phyloP scores from a whole-genome alignment of 2,888 invertebrate genomes.

The Pristionchus maxplancki region DNA sequence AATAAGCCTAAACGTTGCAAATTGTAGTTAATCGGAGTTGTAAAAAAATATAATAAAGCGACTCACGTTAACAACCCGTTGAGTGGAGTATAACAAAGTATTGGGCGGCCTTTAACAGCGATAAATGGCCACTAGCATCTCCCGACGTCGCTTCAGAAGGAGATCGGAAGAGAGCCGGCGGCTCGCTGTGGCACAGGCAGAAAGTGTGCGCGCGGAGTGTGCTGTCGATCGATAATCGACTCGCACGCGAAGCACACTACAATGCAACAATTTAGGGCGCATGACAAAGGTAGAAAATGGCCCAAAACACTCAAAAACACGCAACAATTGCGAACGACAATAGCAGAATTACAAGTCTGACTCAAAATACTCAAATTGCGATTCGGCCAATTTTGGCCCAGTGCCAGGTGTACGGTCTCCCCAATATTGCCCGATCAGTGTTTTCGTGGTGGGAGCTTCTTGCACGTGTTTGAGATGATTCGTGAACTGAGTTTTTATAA shows the following conservation, averaged over 20 bases:
- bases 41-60: neutral
- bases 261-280: neutral
- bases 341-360: neutral
- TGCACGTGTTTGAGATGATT: neutral
- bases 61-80: slow-evolving; percentile 44
- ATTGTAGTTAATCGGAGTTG: neutral
- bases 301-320: neutral
- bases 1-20: neutral
- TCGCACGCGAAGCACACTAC: slow-evolving; percentile 20
- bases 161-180: neutral
- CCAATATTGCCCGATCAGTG: neutral
- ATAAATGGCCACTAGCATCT: neutral
- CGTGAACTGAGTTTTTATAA: neutral
- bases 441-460: neutral
- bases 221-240: slow-evolving; percentile 39
- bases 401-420: too few relatives aligned
- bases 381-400: neutral
- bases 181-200: neutral
- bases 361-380: neutral
- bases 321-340: neutral
- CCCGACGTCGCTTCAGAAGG: neutral
- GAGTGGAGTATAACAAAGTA: slow-evolving; percentile 40
- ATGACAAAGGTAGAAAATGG: neutral
- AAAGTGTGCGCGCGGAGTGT: slow-evolving; percentile 2
- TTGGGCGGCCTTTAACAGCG: neutral